A percentile compares a stretch with the other conserved stretches of the same genome.
Conservation (phyloP, 2,888 invertebrate genomes). For the Allophyes oxyacanthae region DNA sequence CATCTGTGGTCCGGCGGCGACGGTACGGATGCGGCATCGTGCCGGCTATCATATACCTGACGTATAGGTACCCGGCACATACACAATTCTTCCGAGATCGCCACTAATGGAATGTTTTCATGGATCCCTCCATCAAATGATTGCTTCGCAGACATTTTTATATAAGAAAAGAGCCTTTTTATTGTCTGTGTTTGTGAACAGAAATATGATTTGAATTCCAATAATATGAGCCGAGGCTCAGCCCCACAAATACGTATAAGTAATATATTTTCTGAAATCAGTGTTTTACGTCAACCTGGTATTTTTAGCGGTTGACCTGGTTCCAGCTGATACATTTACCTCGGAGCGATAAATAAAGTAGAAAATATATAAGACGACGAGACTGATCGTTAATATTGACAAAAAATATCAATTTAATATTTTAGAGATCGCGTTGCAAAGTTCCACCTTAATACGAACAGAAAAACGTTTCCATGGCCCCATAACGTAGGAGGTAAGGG, state of each 20-base stretch:
- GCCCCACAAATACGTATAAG: slow-evolving; percentile 8
- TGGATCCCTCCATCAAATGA: slow-evolving; percentile 5
- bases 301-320: background rate
- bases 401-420: too few species aligned
- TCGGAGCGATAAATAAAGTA: background rate
- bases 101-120: slow-evolving; percentile 32
- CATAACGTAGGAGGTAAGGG: too few species aligned
- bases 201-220: slow-evolving; percentile 33
- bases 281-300: slow-evolving; percentile 1
- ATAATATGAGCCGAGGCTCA: slow-evolving; percentile 1
- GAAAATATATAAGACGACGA: background rate
- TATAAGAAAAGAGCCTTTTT: slow-evolving; percentile 22
- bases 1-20: too few species aligned
- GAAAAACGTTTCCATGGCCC: too few species aligned
- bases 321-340: slow-evolving; percentile 1
- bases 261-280: slow-evolving; percentile 11
- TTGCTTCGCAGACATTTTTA: slow-evolving; percentile 22
- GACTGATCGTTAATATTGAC: too few species aligned
- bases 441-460: too few species aligned
- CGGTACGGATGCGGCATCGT: too few species aligned
- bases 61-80: background rate
- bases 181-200: slow-evolving; percentile 4
- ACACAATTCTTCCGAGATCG: slow-evolving; percentile 9
- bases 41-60: too few species aligned
- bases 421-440: too few species aligned